phyloP scores from a whole-genome alignment of 2,888 invertebrate species.

The Tetranychus piercei region DNA sequence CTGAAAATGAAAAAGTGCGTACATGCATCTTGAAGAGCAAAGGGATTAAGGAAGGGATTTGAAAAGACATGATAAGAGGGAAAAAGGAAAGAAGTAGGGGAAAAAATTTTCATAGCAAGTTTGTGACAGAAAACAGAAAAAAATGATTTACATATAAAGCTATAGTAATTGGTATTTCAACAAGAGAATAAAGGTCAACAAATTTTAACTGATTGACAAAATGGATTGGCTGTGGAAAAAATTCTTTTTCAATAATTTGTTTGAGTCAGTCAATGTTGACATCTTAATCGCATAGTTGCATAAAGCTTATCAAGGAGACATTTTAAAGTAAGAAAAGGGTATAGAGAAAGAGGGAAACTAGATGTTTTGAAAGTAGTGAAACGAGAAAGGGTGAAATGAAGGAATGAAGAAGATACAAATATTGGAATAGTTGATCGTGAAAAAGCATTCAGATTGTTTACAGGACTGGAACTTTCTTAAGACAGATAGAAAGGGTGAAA shows the following conservation, averaged over 20 bases:
- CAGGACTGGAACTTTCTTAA: background rate
- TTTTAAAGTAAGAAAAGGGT: background rate
- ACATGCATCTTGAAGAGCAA: background rate
- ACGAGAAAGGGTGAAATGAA: background rate
- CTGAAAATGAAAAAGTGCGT: background rate
- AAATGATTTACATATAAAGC: background rate
- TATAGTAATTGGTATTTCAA: background rate
- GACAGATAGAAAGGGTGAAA: background rate
- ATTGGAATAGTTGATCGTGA: background rate
- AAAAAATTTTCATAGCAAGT: background rate
- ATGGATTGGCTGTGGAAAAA: background rate
- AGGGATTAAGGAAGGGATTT: background rate
- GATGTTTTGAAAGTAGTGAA: background rate
- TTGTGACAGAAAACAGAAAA: slow-evolving; percentile 1
- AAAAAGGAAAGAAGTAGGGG: background rate
- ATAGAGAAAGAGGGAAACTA: too few relatives aligned
- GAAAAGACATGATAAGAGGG: background rate
- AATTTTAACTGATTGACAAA: background rate
- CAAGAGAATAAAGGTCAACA: background rate
- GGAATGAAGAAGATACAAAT: background rate
- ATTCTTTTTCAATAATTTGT: background rate
- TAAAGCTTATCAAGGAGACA: background rate
- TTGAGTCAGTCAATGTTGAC: background rate
- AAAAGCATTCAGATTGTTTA: background rate
- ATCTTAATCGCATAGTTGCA: background rate